Evolutionary conservation across 2,113 vertebrate genomes (phyloP).

Genomic region (Crotalus helleri): DNA sequence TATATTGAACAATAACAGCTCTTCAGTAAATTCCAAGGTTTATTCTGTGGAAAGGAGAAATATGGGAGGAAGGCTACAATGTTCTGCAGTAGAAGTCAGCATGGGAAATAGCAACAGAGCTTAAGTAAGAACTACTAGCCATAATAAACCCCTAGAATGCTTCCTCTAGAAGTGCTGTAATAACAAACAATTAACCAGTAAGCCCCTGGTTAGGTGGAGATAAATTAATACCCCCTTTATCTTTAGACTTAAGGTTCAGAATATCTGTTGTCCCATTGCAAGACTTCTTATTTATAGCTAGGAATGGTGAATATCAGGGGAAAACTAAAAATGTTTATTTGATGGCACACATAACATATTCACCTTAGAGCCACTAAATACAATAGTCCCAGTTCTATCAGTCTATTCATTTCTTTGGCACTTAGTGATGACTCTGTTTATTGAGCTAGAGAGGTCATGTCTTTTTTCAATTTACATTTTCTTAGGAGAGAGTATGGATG

Average conservation of each 20-base stretch:
- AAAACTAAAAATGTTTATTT: slow-evolving; percentile 55
- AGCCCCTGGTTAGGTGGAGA: slow-evolving; percentile 63
- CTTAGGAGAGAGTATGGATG: neutral
- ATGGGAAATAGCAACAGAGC: slow-evolving; percentile 54
- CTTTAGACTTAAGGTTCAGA: slow-evolving; percentile 64
- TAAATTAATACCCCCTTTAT: slow-evolving; percentile 66
- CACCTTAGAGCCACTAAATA: neutral
- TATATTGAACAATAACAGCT: slow-evolving; percentile 53
- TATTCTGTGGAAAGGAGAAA: slow-evolving; percentile 24
- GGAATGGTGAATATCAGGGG: slow-evolving; percentile 61
- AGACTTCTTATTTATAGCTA: slow-evolving; percentile 64
- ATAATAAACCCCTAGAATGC: slow-evolving; percentile 47
- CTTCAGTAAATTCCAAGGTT: slow-evolving; percentile 48
- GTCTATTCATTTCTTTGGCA: neutral
- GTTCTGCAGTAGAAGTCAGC: slow-evolving; percentile 24
- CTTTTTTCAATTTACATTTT: neutral
- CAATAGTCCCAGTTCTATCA: neutral
- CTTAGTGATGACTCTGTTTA: neutral
- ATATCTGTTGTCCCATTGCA: slow-evolving; percentile 50
- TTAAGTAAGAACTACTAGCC: slow-evolving; percentile 63
- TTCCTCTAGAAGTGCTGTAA: slow-evolving; percentile 58
- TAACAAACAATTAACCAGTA: slow-evolving; percentile 67
- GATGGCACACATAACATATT: neutral
- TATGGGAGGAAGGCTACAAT: slow-evolving; percentile 40
- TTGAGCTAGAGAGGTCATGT: neutral